phyloP scores from a whole-genome alignment of 2,888 invertebrate species.

The Noctua fimbriata region DNA sequence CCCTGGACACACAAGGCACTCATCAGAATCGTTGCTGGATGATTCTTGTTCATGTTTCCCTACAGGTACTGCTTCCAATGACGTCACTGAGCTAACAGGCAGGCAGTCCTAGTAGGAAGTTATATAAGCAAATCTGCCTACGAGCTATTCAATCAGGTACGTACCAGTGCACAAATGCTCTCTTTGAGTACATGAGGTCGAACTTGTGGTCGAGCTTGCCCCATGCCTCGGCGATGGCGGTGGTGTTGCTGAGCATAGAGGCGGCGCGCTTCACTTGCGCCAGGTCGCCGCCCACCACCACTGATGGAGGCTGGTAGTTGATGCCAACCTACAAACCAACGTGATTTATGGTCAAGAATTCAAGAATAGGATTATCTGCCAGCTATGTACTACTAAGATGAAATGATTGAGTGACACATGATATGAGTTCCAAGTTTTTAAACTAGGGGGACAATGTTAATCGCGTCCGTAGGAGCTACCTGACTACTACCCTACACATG shows the following conservation, averaged over 20 bases:
- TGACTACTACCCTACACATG: too few relatives aligned
- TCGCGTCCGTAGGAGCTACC: too few relatives aligned
- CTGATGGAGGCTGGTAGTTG: constrained; percentile 95
- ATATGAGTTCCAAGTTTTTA: neutral
- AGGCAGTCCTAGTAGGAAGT: neutral
- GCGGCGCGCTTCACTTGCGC: constrained; percentile 96
- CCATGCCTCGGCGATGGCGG: constrained; percentile 97
- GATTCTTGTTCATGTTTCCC: neutral
- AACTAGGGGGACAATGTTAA: too few relatives aligned
- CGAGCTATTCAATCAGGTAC: constrained; percentile 69
- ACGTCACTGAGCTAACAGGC: neutral
- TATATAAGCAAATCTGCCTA: neutral
- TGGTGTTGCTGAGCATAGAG: constrained; percentile 97
- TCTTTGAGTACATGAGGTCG: constrained; percentile 97
- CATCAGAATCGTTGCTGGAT: neutral
- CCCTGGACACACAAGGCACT: neutral
- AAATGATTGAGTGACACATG: neutral
- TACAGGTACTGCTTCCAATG: neutral
- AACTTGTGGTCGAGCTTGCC: constrained; percentile 97
- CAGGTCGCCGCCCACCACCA: constrained; percentile 94
- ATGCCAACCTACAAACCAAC: constrained; percentile 90
- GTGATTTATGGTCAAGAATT: neutral
- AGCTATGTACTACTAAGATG: neutral
- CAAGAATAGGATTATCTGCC: neutral
- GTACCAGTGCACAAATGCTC: constrained; percentile 99